Evolutionary conservation across 1,140 invertebrate genomes (phyloP).

Genomic region (Sitobion miscanthi): DNA sequence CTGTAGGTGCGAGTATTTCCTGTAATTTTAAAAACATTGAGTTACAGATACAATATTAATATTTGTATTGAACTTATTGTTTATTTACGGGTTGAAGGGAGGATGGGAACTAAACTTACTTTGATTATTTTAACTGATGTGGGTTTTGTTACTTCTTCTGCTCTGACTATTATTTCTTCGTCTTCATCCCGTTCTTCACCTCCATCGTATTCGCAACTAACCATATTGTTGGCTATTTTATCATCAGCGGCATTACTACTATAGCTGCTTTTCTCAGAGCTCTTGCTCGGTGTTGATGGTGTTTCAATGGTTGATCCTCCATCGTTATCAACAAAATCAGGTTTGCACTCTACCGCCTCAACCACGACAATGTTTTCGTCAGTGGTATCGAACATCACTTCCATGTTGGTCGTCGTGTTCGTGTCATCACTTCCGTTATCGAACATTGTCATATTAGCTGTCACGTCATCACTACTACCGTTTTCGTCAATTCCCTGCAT

Average conservation of each 20-base stretch:
- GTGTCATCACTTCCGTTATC: background rate
- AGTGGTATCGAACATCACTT: background rate
- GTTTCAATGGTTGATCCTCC: background rate
- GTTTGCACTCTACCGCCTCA: background rate
- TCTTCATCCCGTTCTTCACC: background rate
- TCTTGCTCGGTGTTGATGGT: background rate
- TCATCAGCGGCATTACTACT: background rate
- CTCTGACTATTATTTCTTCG: background rate
- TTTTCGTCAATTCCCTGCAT: background rate
- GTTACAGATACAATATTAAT: background rate
- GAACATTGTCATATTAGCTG: background rate
- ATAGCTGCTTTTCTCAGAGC: background rate
- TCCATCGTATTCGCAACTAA: background rate
- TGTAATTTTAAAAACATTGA: background rate
- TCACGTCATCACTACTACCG: background rate
- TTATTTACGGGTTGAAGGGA: background rate
- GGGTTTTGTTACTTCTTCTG: background rate
- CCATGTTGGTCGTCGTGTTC: background rate
- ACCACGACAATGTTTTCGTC: background rate
- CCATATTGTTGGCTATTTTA: background rate
- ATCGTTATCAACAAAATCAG: background rate
- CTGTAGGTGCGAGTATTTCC: background rate
- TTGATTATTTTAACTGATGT: background rate
- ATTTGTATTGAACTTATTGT: background rate
- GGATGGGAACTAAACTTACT: background rate